These are phyloP conservation scores for Strix aluco DNA, from an alignment of 2,113 vertebrate species.

Conservation along the genomic window DNA sequence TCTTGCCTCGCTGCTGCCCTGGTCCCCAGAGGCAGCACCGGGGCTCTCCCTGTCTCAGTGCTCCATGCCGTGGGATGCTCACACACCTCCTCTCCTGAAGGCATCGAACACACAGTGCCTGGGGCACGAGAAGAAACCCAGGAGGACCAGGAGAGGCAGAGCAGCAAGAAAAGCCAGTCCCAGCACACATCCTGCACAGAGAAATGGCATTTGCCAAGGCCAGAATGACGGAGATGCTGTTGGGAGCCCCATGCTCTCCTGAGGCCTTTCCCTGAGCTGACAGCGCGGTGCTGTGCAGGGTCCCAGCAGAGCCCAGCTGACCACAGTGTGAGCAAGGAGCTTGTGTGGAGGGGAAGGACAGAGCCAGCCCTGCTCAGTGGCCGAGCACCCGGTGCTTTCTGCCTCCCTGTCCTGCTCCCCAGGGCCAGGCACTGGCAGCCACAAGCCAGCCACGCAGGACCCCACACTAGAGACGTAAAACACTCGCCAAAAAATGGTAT, in stretches of 20 bases:
- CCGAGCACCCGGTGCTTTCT: neutral
- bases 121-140: neutral
- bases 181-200: neutral
- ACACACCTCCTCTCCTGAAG: neutral
- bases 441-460: rapidly evolving
- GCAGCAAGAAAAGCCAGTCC: neutral
- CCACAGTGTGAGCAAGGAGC: neutral
- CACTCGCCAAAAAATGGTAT: neutral
- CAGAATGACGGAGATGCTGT: neutral
- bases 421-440: neutral
- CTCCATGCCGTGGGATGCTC: neutral
- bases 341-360: neutral
- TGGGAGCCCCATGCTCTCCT: neutral
- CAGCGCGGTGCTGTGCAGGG: rapidly evolving
- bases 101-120: neutral
- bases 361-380: neutral
- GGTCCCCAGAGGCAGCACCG: neutral
- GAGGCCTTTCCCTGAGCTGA: neutral
- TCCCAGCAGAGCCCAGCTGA: neutral
- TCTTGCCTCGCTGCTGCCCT: neutral
- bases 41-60: neutral
- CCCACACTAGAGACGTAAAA: neutral
- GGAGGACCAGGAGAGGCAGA: neutral
- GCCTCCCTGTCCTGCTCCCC: neutral
- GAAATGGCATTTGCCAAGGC: neutral